These are phyloP conservation scores for Echinarachnius parma DNA, from an alignment of 53 echinoderm and acorn worm species.

Conservation along the genomic window DNA sequence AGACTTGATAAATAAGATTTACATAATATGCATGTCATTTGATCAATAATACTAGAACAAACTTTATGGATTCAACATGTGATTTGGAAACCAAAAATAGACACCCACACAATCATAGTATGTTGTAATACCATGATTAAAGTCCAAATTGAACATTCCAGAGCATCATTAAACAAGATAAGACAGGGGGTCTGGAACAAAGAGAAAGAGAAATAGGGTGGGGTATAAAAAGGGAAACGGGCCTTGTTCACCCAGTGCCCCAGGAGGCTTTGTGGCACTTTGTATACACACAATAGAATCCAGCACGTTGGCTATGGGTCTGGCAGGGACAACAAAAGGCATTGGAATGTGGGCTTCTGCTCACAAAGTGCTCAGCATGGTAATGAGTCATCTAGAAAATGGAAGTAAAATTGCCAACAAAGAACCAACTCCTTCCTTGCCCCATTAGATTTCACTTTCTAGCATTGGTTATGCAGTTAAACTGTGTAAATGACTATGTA, in stretches of 20 bases:
- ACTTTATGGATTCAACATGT: too few relatives aligned
- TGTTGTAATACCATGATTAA: too few relatives aligned
- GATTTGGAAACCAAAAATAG: too few relatives aligned
- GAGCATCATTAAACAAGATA: slow-evolving; percentile 22
- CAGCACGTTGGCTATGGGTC: slow-evolving; percentile 8
- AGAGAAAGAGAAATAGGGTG: neutral
- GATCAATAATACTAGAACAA: too few relatives aligned
- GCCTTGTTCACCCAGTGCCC: slow-evolving; percentile 1
- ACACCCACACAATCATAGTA: slow-evolving; percentile 14
- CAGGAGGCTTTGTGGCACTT: slow-evolving; percentile 7
- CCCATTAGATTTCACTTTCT: too few relatives aligned
- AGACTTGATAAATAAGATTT: too few relatives aligned
- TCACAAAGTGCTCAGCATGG: too few relatives aligned
- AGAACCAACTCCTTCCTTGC: slow-evolving; percentile 24
- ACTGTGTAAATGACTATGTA: too few relatives aligned
- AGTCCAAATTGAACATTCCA: slow-evolving; percentile 9
- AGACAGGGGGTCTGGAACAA: neutral
- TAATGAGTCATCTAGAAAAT: slow-evolving; percentile 44
- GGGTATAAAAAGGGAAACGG: neutral
- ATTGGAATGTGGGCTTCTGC: slow-evolving; percentile 48
- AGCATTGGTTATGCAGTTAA: too few relatives aligned
- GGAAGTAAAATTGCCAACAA: slow-evolving; percentile 35
- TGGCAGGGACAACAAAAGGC: slow-evolving; percentile 37
- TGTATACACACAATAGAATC: too few relatives aligned
- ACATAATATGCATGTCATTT: too few relatives aligned